phyloP scores from a whole-genome alignment of 2,888 invertebrate genomes.

The Heteromyza rotundicornis region DNA sequence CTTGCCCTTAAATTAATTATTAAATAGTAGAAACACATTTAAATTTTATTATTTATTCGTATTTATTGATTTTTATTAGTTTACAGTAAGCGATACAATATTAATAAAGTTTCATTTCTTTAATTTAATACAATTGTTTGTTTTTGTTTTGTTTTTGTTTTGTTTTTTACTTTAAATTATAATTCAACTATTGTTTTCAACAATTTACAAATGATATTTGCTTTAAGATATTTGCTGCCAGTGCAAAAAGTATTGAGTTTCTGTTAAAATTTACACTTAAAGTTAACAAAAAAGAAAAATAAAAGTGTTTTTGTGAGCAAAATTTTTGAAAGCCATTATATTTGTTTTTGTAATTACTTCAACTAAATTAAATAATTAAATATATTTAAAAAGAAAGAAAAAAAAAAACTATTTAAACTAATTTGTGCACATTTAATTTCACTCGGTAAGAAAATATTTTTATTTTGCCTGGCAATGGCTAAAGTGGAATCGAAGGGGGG shows the following conservation, averaged over 20 bases:
- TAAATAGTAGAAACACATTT: no score
- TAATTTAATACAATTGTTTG: conserved; percentile 47
- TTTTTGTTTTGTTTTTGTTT: no score
- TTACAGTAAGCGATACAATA: conserved; percentile 53
- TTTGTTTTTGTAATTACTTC: background rate
- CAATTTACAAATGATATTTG: conserved; percentile 47
- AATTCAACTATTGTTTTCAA: conserved; percentile 57
- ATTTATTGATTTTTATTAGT: conserved; percentile 54
- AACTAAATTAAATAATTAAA: no score
- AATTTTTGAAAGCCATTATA: conserved; percentile 23
- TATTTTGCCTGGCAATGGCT: conserved; percentile 21
- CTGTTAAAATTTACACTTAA: conserved; percentile 25
- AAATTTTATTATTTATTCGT: conserved; percentile 29
- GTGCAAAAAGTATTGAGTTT: conserved; percentile 52
- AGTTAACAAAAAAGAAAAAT: conserved; percentile 42
- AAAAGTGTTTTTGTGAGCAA: conserved; percentile 48
- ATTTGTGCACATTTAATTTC: conserved; percentile 28
- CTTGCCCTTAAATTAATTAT: no score
- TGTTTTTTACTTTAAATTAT: no score
- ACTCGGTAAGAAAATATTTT: conserved; percentile 48
- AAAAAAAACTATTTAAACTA: conserved; percentile 14
- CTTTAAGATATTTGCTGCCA: conserved; percentile 51
- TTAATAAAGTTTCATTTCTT: conserved; percentile 38
- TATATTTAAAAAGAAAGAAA: no score
- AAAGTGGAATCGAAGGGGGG: background rate